Evolutionary conservation across 1,140 invertebrate genomes (phyloP).

Genomic region (Bacillus rossius): DNA sequence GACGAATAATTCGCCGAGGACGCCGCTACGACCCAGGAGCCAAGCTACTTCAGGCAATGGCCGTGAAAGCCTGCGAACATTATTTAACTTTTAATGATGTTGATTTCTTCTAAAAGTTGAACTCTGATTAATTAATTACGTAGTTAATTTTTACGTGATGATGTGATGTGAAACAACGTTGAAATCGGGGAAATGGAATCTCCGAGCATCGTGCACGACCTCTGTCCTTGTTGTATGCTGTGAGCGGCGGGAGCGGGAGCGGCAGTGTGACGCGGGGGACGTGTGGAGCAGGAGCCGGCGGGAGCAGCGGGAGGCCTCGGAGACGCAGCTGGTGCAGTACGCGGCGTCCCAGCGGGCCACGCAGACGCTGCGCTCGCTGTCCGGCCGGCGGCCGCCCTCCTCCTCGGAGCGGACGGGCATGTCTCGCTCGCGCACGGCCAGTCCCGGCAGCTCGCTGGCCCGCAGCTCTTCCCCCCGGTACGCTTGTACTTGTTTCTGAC

Average conservation of each 20-base stretch:
- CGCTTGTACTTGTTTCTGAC: neutral
- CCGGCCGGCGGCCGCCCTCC: slow-evolving; percentile 18
- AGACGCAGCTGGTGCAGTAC: slow-evolving; percentile 35
- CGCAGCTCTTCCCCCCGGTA: slow-evolving; percentile 22
- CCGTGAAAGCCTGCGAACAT: no score
- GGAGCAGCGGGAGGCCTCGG: slow-evolving; percentile 19
- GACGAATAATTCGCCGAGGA: no score
- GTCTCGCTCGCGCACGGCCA: slow-evolving; percentile 22
- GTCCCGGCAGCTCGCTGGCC: slow-evolving; percentile 23
- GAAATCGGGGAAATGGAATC: neutral
- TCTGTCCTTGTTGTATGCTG: neutral
- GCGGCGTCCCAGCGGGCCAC: slow-evolving; percentile 33
- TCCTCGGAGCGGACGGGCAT: slow-evolving; percentile 10
- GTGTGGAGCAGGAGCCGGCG: slow-evolving; percentile 22
- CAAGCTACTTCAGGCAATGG: no score
- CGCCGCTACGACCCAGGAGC: no score
- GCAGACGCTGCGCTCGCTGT: slow-evolving; percentile 30
- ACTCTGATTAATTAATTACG: neutral
- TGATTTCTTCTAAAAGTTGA: no score
- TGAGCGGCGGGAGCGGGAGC: no score
- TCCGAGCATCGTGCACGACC: neutral
- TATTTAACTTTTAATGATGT: no score
- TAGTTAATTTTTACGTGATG: neutral
- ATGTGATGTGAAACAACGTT: neutral
- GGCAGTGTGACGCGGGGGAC: no score